Evolutionary conservation across 2,797 vertebrate genomes (phyloP).

Genomic region (Mallotus villosus): DNA sequence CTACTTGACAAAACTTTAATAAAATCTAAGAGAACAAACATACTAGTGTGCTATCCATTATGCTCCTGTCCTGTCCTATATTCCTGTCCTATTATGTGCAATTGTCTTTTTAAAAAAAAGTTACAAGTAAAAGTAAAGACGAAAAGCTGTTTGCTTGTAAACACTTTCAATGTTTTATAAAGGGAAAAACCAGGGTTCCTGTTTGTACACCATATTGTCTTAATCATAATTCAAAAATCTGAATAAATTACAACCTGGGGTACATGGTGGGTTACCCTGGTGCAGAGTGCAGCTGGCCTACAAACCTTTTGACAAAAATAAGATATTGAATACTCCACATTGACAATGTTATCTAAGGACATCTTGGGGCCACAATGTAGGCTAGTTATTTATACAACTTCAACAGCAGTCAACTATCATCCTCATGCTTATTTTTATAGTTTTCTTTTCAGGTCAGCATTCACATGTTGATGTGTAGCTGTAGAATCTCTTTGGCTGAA

Average conservation of each 20-base stretch:
- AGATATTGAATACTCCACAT: not conserved
- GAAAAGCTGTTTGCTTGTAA: not conserved
- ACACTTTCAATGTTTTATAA: not conserved
- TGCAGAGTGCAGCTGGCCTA: not conserved
- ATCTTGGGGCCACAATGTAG: not conserved
- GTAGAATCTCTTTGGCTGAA: not conserved
- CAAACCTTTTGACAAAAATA: not conserved
- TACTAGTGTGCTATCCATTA: constrained; percentile 33
- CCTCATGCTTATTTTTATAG: not conserved
- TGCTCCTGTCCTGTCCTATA: not conserved
- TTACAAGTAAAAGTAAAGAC: no score
- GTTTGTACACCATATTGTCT: not conserved
- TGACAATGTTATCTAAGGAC: not conserved
- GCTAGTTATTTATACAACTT: not conserved
- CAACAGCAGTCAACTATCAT: not conserved
- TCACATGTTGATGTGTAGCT: not conserved
- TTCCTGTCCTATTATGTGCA: not conserved
- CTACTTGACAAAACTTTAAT: constrained; percentile 65
- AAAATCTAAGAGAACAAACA: constrained; percentile 51
- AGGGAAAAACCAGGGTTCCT: not conserved
- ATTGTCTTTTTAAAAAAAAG: no score
- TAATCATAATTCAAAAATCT: not conserved
- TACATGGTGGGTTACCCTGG: not conserved
- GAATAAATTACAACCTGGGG: not conserved
- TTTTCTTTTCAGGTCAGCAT: not conserved